These are phyloP conservation scores for Scolanthus callimorphus DNA, from an alignment of 92 coral and sea anemone genomes.

Conservation along the genomic window DNA sequence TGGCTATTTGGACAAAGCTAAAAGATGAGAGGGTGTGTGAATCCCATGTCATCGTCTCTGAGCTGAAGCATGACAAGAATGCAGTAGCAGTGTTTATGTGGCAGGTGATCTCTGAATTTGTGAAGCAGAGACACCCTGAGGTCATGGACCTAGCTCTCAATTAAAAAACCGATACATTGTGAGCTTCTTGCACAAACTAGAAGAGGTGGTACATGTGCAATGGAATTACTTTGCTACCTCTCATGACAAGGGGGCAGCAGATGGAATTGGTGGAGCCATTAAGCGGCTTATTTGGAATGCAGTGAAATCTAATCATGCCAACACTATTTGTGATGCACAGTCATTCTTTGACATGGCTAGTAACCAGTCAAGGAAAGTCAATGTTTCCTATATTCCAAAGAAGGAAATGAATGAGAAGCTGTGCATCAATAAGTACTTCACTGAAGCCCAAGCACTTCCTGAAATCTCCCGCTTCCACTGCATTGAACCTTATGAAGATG, in stretches of 20 bases:
- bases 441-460: slow-evolving; percentile 41
- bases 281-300: slow-evolving; percentile 48
- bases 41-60: slow-evolving; percentile 34
- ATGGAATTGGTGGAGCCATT: slow-evolving; percentile 52
- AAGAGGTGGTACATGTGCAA: slow-evolving; percentile 5
- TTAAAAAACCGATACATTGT: slow-evolving; percentile 48
- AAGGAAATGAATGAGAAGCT: slow-evolving; percentile 34
- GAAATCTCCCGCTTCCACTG: slow-evolving; percentile 53
- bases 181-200: slow-evolving; percentile 32
- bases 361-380: slow-evolving; percentile 36
- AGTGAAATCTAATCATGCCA: slow-evolving; percentile 31
- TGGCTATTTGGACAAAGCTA: slow-evolving; percentile 24
- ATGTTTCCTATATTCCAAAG: slow-evolving; percentile 13
- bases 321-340: slow-evolving; percentile 29
- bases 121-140: slow-evolving; percentile 21
- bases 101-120: slow-evolving; percentile 11
- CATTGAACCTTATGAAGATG: slow-evolving; percentile 47
- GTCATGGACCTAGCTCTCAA: slow-evolving; percentile 52
- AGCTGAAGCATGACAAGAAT: slow-evolving; percentile 48
- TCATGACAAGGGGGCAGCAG: slow-evolving; percentile 57
- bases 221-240: slow-evolving; percentile 58
- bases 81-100: slow-evolving; percentile 49
- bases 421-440: slow-evolving; percentile 33
- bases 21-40: slow-evolving; percentile 16
- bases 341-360: slow-evolving; percentile 49